Conservation (phyloP, 2,888 invertebrate genomes). For the Tetropium fuscum region DNA sequence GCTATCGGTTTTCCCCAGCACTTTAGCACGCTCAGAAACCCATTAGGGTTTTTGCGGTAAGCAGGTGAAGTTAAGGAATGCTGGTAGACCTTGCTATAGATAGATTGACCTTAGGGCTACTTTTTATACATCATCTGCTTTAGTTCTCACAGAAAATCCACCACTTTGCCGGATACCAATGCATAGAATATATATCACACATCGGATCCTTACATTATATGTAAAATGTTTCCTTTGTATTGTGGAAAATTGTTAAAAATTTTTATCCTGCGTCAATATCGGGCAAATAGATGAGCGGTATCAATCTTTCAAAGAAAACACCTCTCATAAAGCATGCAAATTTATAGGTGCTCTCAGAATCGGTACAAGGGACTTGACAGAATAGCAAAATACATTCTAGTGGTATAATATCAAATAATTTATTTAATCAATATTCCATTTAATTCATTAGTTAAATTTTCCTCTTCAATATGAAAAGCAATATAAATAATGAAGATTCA, state of each 20-base stretch:
- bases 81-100: slow-evolving; percentile 49
- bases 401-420: not conserved
- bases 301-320: not conserved
- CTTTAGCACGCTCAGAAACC: slow-evolving; percentile 55
- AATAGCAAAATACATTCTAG: not conserved
- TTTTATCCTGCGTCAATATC: slow-evolving; percentile 3
- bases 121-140: slow-evolving; percentile 56
- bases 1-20: slow-evolving; percentile 46
- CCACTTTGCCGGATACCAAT: slow-evolving; percentile 32
- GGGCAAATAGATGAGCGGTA: slow-evolving; percentile 6
- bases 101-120: slow-evolving; percentile 57
- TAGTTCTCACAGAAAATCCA: slow-evolving; percentile 44
- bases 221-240: slow-evolving; percentile 30
- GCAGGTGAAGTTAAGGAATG: slow-evolving; percentile 58
- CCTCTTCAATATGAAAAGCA: no score
- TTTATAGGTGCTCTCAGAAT: not conserved
- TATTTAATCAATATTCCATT: no score
- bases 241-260: slow-evolving; percentile 17
- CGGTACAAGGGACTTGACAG: not conserved
- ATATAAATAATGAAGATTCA: no score
- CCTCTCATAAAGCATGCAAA: not conserved
- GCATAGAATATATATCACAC: slow-evolving; percentile 41
- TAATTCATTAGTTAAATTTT: no score
- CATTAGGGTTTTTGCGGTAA: slow-evolving; percentile 59
- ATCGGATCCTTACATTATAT: slow-evolving; percentile 29